A percentile compares a stretch with the other conserved stretches of the same genome.
Evolutionary conservation across 2,797 vertebrate genomes (phyloP).

Genomic region (Anableps anableps): DNA sequence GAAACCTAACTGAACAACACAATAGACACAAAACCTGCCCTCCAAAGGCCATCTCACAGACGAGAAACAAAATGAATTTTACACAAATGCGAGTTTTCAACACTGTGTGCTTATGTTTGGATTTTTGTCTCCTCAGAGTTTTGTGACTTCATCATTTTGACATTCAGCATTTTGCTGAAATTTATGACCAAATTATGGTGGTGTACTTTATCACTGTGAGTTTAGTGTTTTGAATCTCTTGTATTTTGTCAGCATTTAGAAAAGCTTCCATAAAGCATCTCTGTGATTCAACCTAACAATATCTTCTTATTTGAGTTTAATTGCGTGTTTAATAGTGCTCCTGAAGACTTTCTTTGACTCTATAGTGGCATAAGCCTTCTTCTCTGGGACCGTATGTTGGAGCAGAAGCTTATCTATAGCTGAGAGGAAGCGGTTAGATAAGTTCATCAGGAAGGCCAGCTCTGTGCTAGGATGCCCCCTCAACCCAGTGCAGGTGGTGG

Average conservation of each 20-base stretch:
- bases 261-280: not conserved
- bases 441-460: too few species aligned
- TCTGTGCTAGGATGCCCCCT: too few species aligned
- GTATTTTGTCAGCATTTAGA: not conserved
- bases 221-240: not conserved
- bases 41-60: not conserved
- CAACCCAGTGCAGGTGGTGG: too few species aligned
- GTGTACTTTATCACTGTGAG: not conserved
- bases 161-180: not conserved
- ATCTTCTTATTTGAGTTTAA: not conserved
- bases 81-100: not conserved
- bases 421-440: too few species aligned
- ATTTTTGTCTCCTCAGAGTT: not conserved
- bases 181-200: not conserved
- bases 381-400: too few species aligned
- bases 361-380: too few species aligned
- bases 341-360: too few species aligned
- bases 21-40: not conserved
- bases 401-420: too few species aligned
- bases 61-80: not conserved
- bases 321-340: too few species aligned
- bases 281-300: too few species aligned
- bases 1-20: not conserved
- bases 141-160: not conserved
- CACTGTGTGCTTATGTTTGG: not conserved